phyloP scores from a whole-genome alignment of 1,140 invertebrate species.

The Neodiprion fabricii region DNA sequence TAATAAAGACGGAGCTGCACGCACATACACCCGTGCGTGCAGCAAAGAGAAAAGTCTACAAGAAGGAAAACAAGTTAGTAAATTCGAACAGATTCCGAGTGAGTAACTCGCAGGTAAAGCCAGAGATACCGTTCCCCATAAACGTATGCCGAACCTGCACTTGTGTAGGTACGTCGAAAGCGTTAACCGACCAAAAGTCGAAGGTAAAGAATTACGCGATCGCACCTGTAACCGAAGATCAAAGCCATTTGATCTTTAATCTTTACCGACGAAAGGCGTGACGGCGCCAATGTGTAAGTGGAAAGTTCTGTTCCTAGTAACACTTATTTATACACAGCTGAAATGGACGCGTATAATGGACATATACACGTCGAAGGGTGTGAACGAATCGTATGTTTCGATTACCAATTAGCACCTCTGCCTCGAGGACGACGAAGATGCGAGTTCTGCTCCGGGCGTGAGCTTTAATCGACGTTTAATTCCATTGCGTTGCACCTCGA shows the following conservation, averaged over 20 bases:
- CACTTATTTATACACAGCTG: neutral
- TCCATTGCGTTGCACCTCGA: neutral
- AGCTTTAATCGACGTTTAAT: neutral
- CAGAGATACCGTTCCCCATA: too few relatives aligned
- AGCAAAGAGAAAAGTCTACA: too few relatives aligned
- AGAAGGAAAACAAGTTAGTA: too few relatives aligned
- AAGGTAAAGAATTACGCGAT: neutral
- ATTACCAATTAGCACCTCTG: neutral
- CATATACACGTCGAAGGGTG: neutral
- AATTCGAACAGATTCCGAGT: too few relatives aligned
- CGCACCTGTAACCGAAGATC: constrained; percentile 1
- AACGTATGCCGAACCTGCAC: neutral
- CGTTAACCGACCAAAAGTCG: neutral
- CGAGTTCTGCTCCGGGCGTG: neutral
- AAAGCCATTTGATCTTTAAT: neutral
- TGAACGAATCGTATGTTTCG: constrained; percentile 5
- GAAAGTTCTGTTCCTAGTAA: neutral
- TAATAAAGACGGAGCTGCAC: neutral
- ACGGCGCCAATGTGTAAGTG: neutral
- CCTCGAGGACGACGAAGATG: neutral
- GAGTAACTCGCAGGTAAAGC: too few relatives aligned
- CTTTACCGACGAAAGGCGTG: neutral
- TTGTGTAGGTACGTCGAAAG: neutral
- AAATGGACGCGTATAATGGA: neutral
- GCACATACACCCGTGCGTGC: neutral